These are phyloP conservation scores for Rissa tridactyla DNA, from an alignment of 2,113 vertebrate genomes.

Conservation along the genomic window DNA sequence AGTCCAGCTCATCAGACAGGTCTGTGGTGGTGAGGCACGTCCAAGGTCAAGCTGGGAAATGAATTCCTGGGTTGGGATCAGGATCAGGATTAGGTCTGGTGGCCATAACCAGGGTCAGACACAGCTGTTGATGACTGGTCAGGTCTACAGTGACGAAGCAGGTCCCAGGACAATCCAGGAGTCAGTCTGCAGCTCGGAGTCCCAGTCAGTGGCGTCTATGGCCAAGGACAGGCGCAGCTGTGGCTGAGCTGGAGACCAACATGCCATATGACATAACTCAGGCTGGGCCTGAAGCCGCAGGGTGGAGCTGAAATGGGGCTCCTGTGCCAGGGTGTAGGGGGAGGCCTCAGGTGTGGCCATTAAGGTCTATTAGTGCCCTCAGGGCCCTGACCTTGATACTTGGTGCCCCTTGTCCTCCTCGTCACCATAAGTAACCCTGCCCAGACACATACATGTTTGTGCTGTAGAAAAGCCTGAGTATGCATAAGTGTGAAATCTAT, in stretches of 20 bases:
- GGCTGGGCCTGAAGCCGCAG: not conserved
- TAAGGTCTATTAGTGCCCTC: not conserved
- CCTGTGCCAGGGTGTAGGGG: not conserved
- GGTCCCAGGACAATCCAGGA: not conserved
- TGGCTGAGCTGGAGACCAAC: not conserved
- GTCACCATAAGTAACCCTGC: not conserved
- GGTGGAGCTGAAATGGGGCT: not conserved
- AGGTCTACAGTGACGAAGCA: not conserved
- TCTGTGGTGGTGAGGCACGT: not conserved
- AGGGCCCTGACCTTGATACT: not conserved
- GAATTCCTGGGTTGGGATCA: not conserved
- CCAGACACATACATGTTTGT: not conserved
- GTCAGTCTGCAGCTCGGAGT: not conserved
- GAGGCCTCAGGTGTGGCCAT: not conserved
- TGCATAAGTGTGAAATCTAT: not conserved
- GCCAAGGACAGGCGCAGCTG: not conserved
- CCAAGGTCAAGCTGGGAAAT: not conserved
- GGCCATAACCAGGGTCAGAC: not conserved
- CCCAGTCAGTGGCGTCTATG: not conserved
- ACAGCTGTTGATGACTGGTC: not conserved
- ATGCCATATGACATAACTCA: not conserved
- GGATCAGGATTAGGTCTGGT: not conserved
- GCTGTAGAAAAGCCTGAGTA: not conserved
- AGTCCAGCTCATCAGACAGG: not conserved
- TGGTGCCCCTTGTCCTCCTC: not conserved